Evolutionary conservation across 2,888 invertebrate species (phyloP).

Genomic region (Drosophila dives): DNA sequence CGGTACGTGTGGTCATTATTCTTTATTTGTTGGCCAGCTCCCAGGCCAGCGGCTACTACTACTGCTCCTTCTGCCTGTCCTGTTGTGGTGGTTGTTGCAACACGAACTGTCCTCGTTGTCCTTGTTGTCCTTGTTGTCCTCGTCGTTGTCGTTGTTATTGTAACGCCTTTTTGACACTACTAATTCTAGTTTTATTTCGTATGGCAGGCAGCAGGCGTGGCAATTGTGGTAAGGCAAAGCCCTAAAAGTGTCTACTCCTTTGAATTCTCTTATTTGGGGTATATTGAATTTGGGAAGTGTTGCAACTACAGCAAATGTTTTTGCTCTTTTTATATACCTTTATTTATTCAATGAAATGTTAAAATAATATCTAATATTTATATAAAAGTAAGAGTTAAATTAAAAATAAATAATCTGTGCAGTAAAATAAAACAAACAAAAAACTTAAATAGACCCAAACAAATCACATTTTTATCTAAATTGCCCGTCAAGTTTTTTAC

Average conservation of each 20-base stretch:
- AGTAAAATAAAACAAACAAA: not conserved
- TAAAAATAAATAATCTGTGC: not conserved
- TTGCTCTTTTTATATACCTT: not conserved
- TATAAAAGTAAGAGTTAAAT: not conserved
- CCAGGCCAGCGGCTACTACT: conserved; percentile 16
- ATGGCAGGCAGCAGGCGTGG: conserved; percentile 22
- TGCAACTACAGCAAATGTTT: not conserved
- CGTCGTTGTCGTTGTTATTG: conserved; percentile 53
- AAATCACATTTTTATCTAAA: not conserved
- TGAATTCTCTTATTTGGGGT: conserved; percentile 16
- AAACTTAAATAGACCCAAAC: not conserved
- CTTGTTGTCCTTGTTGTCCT: conserved; percentile 8
- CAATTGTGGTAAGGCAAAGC: conserved; percentile 10
- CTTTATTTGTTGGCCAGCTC: conserved; percentile 71
- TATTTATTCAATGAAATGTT: not conserved
- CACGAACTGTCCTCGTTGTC: not conserved
- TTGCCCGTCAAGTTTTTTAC: not conserved
- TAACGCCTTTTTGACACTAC: conserved; percentile 79
- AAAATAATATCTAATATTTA: not conserved
- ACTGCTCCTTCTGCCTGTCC: not conserved
- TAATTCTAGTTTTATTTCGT: conserved; percentile 78
- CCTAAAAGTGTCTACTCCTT: conserved; percentile 52
- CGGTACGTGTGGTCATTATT: conserved; percentile 78
- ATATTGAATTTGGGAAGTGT: not conserved
- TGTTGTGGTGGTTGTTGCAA: conserved; percentile 1